Evolutionary conservation across 2,888 invertebrate species (phyloP).

Genomic region (Hermaeophaga mercurialis): DNA sequence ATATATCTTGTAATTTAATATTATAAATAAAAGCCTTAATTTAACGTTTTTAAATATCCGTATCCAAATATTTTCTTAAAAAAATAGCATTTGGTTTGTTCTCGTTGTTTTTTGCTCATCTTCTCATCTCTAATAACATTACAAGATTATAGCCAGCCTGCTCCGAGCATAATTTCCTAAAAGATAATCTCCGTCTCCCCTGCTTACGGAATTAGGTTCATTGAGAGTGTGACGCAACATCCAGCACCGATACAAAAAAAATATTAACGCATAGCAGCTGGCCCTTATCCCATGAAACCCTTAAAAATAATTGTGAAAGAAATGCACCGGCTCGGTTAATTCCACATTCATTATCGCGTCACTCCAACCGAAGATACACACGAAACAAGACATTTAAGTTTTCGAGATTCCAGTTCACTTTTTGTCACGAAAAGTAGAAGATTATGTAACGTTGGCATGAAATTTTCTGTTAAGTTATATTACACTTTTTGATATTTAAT

Average conservation of each 20-base stretch:
- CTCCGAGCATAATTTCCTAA: conserved; percentile 9
- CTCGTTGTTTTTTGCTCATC: no score
- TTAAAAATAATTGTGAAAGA: conserved; percentile 23
- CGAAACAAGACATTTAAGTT: neutral
- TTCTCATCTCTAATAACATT: no score
- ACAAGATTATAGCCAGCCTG: conserved; percentile 1
- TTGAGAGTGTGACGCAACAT: conserved; percentile 12
- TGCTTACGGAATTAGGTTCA: conserved; percentile 8
- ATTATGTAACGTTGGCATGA: no score
- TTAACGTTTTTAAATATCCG: no score
- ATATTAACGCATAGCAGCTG: conserved; percentile 23
- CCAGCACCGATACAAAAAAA: conserved; percentile 3
- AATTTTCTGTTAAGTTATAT: no score
- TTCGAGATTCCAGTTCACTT: neutral
- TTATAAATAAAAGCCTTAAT: no score
- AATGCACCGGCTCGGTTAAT: conserved; percentile 16
- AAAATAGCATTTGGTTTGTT: no score
- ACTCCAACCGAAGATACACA: neutral
- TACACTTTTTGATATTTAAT: no score
- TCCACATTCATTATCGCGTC: conserved; percentile 20
- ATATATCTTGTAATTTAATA: no score
- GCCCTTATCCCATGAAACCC: conserved; percentile 21
- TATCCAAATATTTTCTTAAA: no score
- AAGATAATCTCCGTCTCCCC: conserved; percentile 6
- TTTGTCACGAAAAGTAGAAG: no score